Percentiles rank a stretch among this genome's conserved stretches.
These are phyloP conservation scores for Semotilus atromaculatus DNA, from an alignment of 2,797 vertebrate genomes.

Conservation along the genomic window DNA sequence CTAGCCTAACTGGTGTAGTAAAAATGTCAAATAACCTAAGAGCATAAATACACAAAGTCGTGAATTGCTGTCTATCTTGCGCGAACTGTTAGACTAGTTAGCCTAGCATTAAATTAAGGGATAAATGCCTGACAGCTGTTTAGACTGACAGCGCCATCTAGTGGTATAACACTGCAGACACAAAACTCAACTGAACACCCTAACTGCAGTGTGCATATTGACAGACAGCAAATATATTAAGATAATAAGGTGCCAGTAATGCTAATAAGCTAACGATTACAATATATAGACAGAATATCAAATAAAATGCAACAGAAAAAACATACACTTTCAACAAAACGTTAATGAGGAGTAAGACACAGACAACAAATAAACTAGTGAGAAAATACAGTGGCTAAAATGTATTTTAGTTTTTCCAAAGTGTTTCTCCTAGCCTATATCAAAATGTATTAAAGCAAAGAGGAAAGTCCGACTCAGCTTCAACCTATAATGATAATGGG, in stretches of 20 bases:
- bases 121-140: conserved; percentile 50
- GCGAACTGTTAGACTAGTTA: neutral
- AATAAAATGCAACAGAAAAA: neutral
- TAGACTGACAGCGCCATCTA: conserved; percentile 79
- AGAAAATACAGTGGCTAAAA: neutral
- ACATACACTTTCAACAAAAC: neutral
- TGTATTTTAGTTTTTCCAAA: neutral
- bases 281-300: neutral
- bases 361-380: too few species aligned
- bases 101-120: too few species aligned
- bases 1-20: neutral
- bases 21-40: too few species aligned
- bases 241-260: neutral
- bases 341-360: neutral
- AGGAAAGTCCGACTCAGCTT: neutral
- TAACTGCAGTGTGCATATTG: too few species aligned
- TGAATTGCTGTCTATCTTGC: too few species aligned
- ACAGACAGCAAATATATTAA: neutral
- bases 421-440: neutral
- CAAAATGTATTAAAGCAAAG: neutral
- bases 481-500: neutral
- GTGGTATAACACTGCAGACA: conserved; percentile 58
- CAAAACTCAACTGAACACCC: neutral
- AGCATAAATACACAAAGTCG: too few species aligned
- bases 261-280: neutral